Evolutionary conservation across 37 sponge, comb jelly and placozoan species (phyloP), one percentile per base, ranked within the genome.

Genomic region (Theonella swinhoei): DNA sequence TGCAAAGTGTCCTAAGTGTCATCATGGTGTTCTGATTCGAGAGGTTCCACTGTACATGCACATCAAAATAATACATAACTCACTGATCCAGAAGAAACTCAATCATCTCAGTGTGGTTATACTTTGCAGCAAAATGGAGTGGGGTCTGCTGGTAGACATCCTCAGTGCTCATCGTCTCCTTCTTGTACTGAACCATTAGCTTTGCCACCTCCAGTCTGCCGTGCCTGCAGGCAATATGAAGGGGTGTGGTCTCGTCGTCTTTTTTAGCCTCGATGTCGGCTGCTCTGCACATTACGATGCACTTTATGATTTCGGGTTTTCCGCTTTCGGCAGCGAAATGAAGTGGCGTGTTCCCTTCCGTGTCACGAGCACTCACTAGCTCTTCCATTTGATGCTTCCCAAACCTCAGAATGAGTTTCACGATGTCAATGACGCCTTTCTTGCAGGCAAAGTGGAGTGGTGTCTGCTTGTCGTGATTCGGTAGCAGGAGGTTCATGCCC

Each of bases 161-260:
- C 7, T 31, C 19, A 4, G 65, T 72, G 35, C 87, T 60, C 30
- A 91, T n/a, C 31, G 79, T 62, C 19, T 66, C 68, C 33, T 42
- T 25, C 26, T 72, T 84, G 3, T 77, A 39, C 47, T 84, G 38
- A 4, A 91, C 41, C 71, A 98, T 83, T 31, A 86, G 67, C 43
- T 65, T 29, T 26, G 85, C 94, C 20, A 95, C 89, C 64, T 87
- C 68, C 2, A 72, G 64, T 62, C 68, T 78, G 41, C 98, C 96
- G 23, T 88, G 43, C 4, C 63, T 40, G 54, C 96, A 94, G 17
- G 98, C 96, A 22, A 98, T 64, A 68, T 98, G 98, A 24, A 98
- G 67, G 24, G 96, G 84, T 19, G 88, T 39, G 38, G 86, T 76
- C 9, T 70, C 92, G 41, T 88, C 70, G 28, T 60, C 71, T 43